Evolutionary conservation across 1,140 invertebrate species (phyloP), one percentile per base, ranked within the genome.

Genomic region (Anoplolepis gracilipes): DNA sequence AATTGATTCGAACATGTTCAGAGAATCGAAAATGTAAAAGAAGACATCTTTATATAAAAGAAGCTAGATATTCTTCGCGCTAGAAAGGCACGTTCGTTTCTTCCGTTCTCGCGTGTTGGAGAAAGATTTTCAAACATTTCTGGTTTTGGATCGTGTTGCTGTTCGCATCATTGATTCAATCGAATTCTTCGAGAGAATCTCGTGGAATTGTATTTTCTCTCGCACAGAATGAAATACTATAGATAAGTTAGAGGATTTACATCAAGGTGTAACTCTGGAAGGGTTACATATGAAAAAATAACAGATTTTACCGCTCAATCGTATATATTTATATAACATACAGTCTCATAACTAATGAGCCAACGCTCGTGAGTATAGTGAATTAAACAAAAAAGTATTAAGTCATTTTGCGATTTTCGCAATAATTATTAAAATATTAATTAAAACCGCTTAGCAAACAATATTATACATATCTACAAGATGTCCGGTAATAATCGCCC

Each of bases 171-270:
- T 10, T 8, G 16, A 22, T 42, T 79, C 30, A 69, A 79, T 79
- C 62, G 77, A 79, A 79, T 79, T 79, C 46, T 49, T 79, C 13
- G 49, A 36, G 25, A 69, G 49, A 55, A 79, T 2, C 64, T 79
- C 49, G 62, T 0, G 33, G 62, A 79, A 79, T 69, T 55, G 77
- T 79, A 79, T 79, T 79, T 79, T 79, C 61, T 78, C 61, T 79
- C 30, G 49, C 46, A 55, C 6, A 25, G 77, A n/a, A 57, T 65
- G 62, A 79, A 79, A 57, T 79, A 22, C 4, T 33, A 10, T 55
- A 55, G 65, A 69, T 65, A 39, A 79, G 59, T 78, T 62, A 53
- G 28, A 33, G 49, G 46, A 79, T 69, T 64, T 69, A 53, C 33
- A 42, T 36, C 22, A 11, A 28, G 19, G 19, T 11, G 59, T 64